These are phyloP conservation scores for Yasuhikotakia modesta DNA, from an alignment of 2,797 vertebrate species.

Conservation along the genomic window DNA sequence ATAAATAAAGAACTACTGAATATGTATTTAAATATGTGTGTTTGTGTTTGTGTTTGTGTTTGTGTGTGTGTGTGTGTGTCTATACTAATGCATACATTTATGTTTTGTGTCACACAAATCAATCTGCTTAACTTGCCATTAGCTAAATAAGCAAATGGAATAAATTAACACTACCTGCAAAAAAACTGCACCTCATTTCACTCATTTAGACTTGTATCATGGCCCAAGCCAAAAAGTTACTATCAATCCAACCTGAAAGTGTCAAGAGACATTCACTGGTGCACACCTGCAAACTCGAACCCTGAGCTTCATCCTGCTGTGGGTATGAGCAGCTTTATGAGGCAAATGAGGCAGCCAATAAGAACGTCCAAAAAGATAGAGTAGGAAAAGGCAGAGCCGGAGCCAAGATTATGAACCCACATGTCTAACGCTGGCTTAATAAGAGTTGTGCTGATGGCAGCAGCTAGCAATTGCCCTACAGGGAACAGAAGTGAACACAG, in stretches of 20 bases:
- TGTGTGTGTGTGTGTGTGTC: too few relatives aligned
- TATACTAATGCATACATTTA: too few relatives aligned
- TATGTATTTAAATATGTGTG: too few relatives aligned
- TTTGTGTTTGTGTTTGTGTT: too few relatives aligned
- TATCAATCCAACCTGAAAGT: neutral
- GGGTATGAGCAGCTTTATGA: conserved; percentile 30
- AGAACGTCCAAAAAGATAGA: conserved; percentile 31
- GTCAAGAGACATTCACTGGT: neutral
- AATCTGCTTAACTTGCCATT: neutral
- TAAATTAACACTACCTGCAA: neutral
- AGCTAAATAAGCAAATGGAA: neutral
- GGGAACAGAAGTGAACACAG: conserved; percentile 40
- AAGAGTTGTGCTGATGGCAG: conserved; percentile 49
- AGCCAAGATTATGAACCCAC: conserved; percentile 45
- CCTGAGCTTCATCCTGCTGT: conserved; percentile 18
- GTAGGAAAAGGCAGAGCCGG: conserved; percentile 26
- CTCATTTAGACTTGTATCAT: too few relatives aligned
- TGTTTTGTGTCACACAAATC: neutral
- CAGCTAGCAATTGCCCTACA: conserved; percentile 45
- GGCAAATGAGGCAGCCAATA: conserved; percentile 33
- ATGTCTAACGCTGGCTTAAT: conserved; percentile 47
- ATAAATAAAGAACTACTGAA: too few relatives aligned
- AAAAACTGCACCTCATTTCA: neutral
- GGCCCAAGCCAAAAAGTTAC: neutral
- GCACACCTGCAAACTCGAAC: conserved; percentile 19